Conservation (phyloP, 2,888 invertebrate genomes). For the Monochamus alternatus region DNA sequence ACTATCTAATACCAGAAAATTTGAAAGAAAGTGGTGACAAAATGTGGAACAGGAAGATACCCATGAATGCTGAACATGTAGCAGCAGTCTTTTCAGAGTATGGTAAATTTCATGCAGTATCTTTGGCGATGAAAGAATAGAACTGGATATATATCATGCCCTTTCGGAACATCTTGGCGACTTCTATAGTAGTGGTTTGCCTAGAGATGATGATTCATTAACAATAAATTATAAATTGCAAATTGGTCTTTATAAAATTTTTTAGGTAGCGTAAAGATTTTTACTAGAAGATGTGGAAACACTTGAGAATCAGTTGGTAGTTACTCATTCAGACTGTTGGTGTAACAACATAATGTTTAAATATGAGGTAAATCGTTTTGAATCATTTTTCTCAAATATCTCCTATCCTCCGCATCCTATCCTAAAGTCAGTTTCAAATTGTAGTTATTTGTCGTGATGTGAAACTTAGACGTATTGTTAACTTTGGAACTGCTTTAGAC, state of each 20-base stretch:
- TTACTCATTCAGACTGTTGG: background rate
- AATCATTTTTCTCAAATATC: too few species aligned
- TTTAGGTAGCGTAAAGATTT: background rate
- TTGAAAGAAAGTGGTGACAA: constrained; percentile 18
- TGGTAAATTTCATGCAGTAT: constrained; percentile 49
- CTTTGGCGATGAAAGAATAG: constrained; percentile 46
- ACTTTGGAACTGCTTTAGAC: too few species aligned
- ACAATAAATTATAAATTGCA: background rate
- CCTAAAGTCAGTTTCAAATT: too few species aligned
- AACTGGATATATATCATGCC: constrained; percentile 30
- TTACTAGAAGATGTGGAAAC: constrained; percentile 2
- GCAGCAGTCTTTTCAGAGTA: constrained; percentile 46
- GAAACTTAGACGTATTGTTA: too few species aligned
- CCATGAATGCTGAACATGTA: constrained; percentile 46
- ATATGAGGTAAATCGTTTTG: background rate
- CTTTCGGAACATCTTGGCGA: background rate
- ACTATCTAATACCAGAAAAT: constrained; percentile 22
- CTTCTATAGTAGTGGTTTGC: background rate
- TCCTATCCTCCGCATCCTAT: too few species aligned
- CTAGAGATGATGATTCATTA: background rate
- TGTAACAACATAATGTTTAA: background rate
- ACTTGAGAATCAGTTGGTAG: background rate
- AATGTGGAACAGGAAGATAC: constrained; percentile 39
- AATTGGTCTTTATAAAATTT: background rate
- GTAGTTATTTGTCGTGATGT: too few species aligned